These are phyloP conservation scores for Megatriorchis doriae DNA, from an alignment of 2,113 vertebrate species.

Conservation along the genomic window DNA sequence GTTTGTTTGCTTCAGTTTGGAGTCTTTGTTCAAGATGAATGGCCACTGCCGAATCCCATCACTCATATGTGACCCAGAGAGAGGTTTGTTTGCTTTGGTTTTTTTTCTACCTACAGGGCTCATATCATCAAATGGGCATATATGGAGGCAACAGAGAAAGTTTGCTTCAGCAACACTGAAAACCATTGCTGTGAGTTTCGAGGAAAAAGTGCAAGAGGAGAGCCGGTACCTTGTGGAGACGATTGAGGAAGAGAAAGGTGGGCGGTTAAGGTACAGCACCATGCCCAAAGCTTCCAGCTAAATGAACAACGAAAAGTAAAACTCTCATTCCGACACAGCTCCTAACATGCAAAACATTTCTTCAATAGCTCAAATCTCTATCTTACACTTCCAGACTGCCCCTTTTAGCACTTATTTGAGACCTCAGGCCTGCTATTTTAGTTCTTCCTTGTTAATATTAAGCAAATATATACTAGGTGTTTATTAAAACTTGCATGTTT, in stretches of 20 bases:
- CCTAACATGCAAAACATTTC: background rate
- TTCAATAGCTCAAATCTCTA: background rate
- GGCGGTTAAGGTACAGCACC: background rate
- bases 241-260: conserved; percentile 73
- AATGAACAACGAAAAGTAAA: background rate
- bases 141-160: conserved; percentile 78
- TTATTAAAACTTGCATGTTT: background rate
- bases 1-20: background rate
- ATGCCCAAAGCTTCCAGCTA: background rate
- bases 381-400: background rate
- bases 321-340: background rate
- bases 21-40: background rate
- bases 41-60: background rate
- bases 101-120: conserved; percentile 58
- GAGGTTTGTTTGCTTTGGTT: background rate
- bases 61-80: background rate
- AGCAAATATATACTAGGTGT: background rate
- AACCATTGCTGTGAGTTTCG: conserved; percentile 77
- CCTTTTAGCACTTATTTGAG: background rate
- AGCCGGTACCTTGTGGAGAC: conserved; percentile 68
- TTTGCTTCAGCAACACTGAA: conserved; percentile 74
- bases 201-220: conserved; percentile 80
- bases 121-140: conserved; percentile 61
- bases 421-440: background rate
- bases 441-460: background rate